Base-by-base conservation (phyloP, 2,888 invertebrate species). In the Hermaeophaga mercurialis region DNA sequence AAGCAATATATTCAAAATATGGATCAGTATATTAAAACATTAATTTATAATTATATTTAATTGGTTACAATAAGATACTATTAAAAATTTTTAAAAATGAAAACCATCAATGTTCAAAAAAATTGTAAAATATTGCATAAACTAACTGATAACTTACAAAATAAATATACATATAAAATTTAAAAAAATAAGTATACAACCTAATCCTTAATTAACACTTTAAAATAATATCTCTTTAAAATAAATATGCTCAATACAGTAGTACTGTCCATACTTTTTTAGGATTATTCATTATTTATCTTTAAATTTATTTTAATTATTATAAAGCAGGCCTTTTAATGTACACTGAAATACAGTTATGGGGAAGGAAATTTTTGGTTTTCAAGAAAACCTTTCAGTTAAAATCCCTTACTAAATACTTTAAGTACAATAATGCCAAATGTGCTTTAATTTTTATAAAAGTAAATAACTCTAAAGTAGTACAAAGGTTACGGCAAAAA, bases 1-100 rank as follows among this genome's bases (percentile, higher is more conserved):
- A n/a, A 22, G 6, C 22, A 22, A 22, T 31, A 11, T 31, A 12
- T 31, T 31, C 12, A 39, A 39, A 39, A 39, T 39, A 15, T 4
- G 39, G 18, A 39, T 12, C 18, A 39, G 39, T 39, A 19, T 39
- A 39, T 39, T 39, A 39, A 39, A 22, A 39, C 11, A 19, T n/a
- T 39, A 39, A 39, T 12, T 15, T 22, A 39, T 19, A 18, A 39
- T 19, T 39, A 39, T 7, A 39, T 19, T 18, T 39, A 39, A 39
- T 5, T 1, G n/a, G 12, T 11, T 31, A 31, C 4, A 31, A 26
- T 31, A 12, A 12, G 3, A 31, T 3, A 31, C 5, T 9, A 31
- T 3, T 11, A 31, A 9, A 11, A n/a, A 31, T 11, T 8, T 28
- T 31, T 4, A 8, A 31, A 12, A 31, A 12, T 12, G 2, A 31